Base-by-base conservation (phyloP, 1,140 invertebrate species). In the Pachyrhynchus sulphureomaculatus region DNA sequence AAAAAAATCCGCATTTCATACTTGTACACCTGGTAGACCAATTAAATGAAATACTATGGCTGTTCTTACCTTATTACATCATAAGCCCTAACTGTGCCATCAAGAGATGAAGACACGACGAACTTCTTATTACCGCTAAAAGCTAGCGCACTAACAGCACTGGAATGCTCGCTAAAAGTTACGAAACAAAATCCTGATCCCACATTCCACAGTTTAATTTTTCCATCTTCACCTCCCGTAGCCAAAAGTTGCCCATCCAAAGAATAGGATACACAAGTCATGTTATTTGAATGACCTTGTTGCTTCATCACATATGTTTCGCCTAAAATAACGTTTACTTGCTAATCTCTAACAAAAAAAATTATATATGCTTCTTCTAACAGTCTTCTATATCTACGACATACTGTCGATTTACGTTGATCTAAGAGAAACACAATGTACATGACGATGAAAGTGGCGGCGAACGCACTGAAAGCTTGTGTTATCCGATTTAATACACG, bases 271-370 rank as follows among this genome's bases (percentile, higher is more conserved):
- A 98, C 78, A 72, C 88, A 91, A 9, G 85, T 88, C 87, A 96
- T 95, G 71, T 90, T 89, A 71, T 90, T 88, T 42, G 88, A 87
- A 71, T 99, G 96, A 0, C 93, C 93, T 78, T 98, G 95, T 71
- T 99, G 95, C 74, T 99, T 99, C 83, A 99, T 86, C 0, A 96
- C 88, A 70, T 96, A 98, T n/a, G 93, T 93, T 80, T 99, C 94
- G 76, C 82, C 83, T 83, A 65, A 67, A 59, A 59, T 57, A 26
- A 17, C 4, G n/a, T n/a, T n/a, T n/a, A n/a, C n/a, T n/a, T n/a
- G n/a, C n/a, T n/a, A n/a, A n/a, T n/a, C n/a, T n/a, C n/a, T n/a
- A n/a, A n/a, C n/a, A n/a, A n/a, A n/a, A n/a, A n/a, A n/a, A n/a
- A n/a, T n/a, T n/a, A n/a, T n/a, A n/a, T n/a, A n/a, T n/a, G n/a